phyloP scores from a whole-genome alignment of 2,113 vertebrate genomes.

The Ancistrus triradiatus region DNA sequence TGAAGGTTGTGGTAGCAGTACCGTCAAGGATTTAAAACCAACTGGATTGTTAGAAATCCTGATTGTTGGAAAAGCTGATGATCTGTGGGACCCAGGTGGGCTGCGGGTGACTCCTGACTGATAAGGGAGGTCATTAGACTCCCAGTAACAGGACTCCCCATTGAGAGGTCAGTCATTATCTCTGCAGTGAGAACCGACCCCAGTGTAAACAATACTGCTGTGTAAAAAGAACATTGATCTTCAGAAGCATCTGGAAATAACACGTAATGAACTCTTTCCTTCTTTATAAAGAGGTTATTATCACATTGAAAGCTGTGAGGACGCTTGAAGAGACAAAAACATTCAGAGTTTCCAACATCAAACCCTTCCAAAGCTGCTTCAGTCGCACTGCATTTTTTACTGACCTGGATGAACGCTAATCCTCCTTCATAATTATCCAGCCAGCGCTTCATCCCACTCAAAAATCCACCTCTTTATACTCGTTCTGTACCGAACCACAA shows the following conservation, averaged over 20 bases:
- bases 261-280: constrained; percentile 25
- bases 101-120: constrained; percentile 28
- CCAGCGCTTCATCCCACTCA: not conserved
- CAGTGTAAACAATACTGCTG: constrained; percentile 34
- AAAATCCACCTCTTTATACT: too few species aligned
- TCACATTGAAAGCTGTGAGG: too few species aligned
- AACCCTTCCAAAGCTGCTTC: constrained; percentile 6
- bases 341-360: too few species aligned
- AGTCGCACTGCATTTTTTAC: constrained; percentile 40
- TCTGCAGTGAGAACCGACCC: constrained; percentile 25
- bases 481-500: too few species aligned
- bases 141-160: constrained; percentile 26
- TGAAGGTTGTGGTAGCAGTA: too few species aligned
- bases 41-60: too few species aligned
- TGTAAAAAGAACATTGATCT: constrained; percentile 27
- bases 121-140: constrained; percentile 43
- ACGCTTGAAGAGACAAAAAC: too few species aligned
- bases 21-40: too few species aligned
- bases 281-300: constrained; percentile 44
- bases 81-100: constrained; percentile 30
- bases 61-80: too few species aligned
- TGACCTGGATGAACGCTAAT: constrained; percentile 38
- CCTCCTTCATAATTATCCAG: constrained; percentile 35
- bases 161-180: constrained; percentile 43
- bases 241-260: constrained; percentile 4